Evolutionary conservation across 2,888 invertebrate species (phyloP).

Genomic region (Cantharis lateralis): DNA sequence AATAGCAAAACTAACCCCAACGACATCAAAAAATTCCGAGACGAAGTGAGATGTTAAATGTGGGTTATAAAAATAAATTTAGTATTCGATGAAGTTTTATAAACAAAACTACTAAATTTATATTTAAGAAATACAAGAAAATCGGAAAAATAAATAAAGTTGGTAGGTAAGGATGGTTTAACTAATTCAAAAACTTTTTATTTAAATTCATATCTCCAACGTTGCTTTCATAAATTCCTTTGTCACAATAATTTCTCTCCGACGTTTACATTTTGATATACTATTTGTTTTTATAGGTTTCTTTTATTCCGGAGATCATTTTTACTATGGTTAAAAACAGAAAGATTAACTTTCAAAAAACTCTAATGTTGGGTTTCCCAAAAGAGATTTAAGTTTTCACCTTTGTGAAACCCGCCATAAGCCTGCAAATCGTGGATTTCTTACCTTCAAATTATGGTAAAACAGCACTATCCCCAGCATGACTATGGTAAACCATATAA

Average conservation of each 20-base stretch:
- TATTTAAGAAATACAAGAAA: neutral
- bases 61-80: neutral
- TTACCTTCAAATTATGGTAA: conserved; percentile 84
- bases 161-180: neutral
- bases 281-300: neutral
- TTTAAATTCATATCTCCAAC: neutral
- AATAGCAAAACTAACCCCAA: neutral
- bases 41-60: neutral
- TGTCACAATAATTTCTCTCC: neutral
- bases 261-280: neutral
- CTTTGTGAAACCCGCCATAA: too few relatives aligned
- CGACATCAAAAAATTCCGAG: neutral
- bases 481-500: conserved; percentile 76
- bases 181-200: neutral
- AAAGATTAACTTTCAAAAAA: too few relatives aligned
- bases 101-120: neutral
- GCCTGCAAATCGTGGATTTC: neutral
- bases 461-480: conserved; percentile 77
- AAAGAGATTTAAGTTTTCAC: too few relatives aligned
- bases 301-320: neutral
- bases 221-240: neutral
- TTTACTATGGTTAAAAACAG: too few relatives aligned
- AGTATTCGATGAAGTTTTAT: neutral
- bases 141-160: neutral
- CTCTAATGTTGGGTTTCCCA: too few relatives aligned